Percentiles rank a stretch among this genome's conserved stretches.
Conservation (phyloP, 2,113 vertebrate species). For the Protobothrops flavoviridis region DNA sequence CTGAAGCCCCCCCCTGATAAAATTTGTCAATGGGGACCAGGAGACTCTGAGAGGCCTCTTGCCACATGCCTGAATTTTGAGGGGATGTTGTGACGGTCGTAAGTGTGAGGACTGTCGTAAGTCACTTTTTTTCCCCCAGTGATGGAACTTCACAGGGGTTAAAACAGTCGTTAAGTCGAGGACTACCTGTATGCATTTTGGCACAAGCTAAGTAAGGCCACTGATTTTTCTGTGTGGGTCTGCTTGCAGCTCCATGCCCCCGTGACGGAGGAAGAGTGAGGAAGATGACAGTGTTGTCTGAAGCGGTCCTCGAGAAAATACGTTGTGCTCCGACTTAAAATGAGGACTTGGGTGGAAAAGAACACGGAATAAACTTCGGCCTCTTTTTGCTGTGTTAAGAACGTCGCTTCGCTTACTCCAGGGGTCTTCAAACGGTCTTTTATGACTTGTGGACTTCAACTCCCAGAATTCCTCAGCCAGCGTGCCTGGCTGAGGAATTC, state of each 20-base stretch:
- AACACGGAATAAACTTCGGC: background rate
- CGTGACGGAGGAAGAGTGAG: background rate
- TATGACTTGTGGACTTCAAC: too few species aligned
- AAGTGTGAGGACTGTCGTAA: background rate
- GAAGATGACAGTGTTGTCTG: too few species aligned
- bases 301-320: background rate
- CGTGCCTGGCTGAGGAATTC: too few species aligned
- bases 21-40: too few species aligned
- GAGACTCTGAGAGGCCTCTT: too few species aligned
- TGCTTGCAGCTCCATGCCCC: slow-evolving; percentile 12
- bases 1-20: too few species aligned
- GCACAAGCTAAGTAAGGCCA: background rate
- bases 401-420: too few species aligned
- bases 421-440: too few species aligned
- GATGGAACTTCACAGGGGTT: background rate
- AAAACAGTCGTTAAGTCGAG: background rate
- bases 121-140: background rate
- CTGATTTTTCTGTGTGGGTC: background rate
- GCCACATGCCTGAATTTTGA: background rate
- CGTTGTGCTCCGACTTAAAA: background rate
- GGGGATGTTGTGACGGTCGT: background rate
- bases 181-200: background rate
- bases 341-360: background rate
- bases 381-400: background rate
- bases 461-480: too few species aligned